Percentiles rank a stretch among this genome's conserved stretches.
Conservation (phyloP, 1,140 invertebrate genomes). For the Calephelis nemesis region DNA sequence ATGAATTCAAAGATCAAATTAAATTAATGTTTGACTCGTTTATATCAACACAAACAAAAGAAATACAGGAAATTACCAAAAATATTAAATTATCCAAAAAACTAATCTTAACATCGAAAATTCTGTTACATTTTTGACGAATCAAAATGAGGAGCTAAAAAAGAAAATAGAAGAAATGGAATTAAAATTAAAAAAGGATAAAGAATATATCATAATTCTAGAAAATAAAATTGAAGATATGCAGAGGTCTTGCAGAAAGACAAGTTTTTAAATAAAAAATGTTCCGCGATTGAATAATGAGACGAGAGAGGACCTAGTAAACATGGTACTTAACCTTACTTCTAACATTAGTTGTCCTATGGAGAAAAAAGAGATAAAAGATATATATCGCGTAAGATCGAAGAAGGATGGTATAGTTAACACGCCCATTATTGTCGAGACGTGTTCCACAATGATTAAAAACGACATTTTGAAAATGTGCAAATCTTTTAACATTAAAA, state of each 20-base stretch:
- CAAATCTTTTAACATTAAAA: too few species aligned
- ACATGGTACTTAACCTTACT: neutral
- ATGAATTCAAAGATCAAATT: neutral
- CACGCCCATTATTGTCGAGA: too few species aligned
- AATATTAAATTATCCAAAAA: conserved; percentile 15
- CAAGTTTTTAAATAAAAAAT: neutral
- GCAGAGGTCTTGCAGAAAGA: neutral
- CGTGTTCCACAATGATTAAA: too few species aligned
- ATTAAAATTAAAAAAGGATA: neutral
- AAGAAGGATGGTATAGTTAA: too few species aligned
- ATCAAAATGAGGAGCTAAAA: conserved; percentile 15
- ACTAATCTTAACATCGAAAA: conserved; percentile 9
- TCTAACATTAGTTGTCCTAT: too few species aligned
- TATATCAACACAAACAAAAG: neutral
- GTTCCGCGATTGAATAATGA: too few species aligned
- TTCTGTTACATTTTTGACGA: neutral
- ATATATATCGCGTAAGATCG: too few species aligned
- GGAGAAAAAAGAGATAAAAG: too few species aligned
- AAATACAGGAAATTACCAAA: conserved; percentile 8
- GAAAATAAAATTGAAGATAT: conserved; percentile 7
- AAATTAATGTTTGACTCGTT: conserved; percentile 9
- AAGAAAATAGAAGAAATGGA: conserved; percentile 15
- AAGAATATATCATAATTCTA: conserved; percentile 1
- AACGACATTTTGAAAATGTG: too few species aligned
- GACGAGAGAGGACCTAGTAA: neutral